A percentile compares a stretch with the other conserved stretches of the same genome.
These are phyloP conservation scores for Gymnopithys bicolor DNA, from an alignment of 2,797 vertebrate genomes.

Conservation along the genomic window DNA sequence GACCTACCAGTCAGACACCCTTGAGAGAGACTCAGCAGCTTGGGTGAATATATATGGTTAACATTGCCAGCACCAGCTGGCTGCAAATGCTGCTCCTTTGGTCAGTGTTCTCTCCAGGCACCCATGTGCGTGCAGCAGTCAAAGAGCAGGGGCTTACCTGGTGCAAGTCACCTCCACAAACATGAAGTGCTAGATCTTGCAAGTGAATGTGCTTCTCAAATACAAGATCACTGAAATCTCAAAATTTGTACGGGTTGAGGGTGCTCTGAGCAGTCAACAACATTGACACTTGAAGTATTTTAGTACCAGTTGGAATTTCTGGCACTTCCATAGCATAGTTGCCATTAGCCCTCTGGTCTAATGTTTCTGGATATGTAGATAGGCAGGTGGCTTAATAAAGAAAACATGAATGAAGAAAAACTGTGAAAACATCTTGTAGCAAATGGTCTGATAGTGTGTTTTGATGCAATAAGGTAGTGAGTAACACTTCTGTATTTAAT, in stretches of 20 bases:
- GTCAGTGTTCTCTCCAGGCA: not conserved
- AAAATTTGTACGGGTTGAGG: not conserved
- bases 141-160: not conserved
- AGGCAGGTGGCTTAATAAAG: not conserved
- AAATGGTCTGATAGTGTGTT: not conserved
- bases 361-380: not conserved
- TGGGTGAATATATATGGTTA: not conserved
- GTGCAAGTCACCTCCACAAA: not conserved
- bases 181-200: rapidly evolving
- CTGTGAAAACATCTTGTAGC: not conserved
- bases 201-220: rapidly evolving
- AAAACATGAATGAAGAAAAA: not conserved
- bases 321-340: not conserved
- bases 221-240: not conserved
- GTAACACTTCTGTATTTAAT: not conserved
- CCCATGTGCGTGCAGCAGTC: not conserved
- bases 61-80: not conserved
- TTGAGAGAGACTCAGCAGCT: not conserved
- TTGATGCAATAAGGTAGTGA: not conserved
- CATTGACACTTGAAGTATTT: not conserved
- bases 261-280: not conserved
- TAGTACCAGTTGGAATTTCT: not conserved
- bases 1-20: not conserved
- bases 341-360: not conserved
- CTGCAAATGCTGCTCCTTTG: not conserved